These are phyloP conservation scores for Amphibalanus amphitrite DNA, from an alignment of 1,140 invertebrate species.

Conservation along the genomic window DNA sequence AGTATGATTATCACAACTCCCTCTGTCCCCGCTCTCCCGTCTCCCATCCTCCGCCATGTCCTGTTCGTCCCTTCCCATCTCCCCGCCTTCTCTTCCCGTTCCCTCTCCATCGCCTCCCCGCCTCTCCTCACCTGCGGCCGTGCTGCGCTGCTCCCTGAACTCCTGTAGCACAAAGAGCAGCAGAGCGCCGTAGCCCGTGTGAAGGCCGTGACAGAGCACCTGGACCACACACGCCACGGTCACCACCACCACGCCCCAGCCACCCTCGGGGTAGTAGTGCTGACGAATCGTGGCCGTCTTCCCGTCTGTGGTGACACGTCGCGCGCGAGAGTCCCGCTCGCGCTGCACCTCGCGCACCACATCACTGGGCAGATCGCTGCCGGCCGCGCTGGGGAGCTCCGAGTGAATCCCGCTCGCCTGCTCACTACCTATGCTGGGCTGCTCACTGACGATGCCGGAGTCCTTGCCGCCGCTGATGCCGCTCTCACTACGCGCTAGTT, in stretches of 20 bases:
- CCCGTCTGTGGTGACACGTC: not conserved
- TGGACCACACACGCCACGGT: conserved; percentile 40
- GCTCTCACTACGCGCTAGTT: not conserved
- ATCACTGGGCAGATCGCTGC: not conserved
- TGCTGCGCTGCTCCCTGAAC: not conserved
- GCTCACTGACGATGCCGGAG: not conserved
- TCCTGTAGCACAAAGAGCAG: not conserved
- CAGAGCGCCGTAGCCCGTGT: conserved; percentile 18
- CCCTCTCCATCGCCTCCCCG: not conserved
- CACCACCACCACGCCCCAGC: conserved; percentile 52
- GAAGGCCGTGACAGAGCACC: conserved; percentile 41
- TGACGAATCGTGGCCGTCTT: conserved; percentile 37
- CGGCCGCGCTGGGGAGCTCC: not conserved
- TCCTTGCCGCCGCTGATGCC: not conserved
- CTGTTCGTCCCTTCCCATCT: not conserved
- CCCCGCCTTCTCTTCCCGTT: not conserved
- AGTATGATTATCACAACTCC: too few species aligned
- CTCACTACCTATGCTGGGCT: not conserved
- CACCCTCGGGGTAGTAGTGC: conserved; percentile 57
- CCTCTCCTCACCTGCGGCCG: not conserved
- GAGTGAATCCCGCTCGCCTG: not conserved
- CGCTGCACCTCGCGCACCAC: not conserved
- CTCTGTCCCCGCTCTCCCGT: too few species aligned
- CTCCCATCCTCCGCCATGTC: too few species aligned
- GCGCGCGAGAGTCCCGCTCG: not conserved